Conservation (phyloP, 35 echinoderm and acorn worm genomes). For the Diadema setosum region DNA sequence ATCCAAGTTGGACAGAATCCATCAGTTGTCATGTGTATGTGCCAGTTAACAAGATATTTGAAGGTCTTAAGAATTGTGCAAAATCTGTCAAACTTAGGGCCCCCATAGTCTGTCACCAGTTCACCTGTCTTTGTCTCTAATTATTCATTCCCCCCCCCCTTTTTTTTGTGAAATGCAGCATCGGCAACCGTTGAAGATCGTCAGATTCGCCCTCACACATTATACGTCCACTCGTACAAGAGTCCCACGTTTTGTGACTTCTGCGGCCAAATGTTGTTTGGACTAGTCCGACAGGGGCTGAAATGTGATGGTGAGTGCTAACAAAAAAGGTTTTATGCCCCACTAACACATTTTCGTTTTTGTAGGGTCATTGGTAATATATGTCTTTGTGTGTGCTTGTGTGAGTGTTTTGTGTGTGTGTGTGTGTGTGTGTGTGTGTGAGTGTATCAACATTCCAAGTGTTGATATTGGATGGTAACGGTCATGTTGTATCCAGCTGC, state of each 20-base stretch:
- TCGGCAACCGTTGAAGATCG: slow-evolving; percentile 88
- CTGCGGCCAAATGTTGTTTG: slow-evolving; percentile 98
- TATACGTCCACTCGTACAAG: slow-evolving; percentile 99
- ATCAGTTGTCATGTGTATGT: too few species aligned
- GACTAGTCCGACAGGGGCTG: slow-evolving; percentile 91
- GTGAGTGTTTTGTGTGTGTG: neutral
- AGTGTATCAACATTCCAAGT: neutral
- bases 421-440: neutral
- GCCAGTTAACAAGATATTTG: neutral
- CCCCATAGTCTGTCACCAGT: neutral
- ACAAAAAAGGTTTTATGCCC: too few species aligned
- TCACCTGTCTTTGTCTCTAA: neutral
- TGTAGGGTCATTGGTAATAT: too few species aligned
- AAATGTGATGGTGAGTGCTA: slow-evolving; percentile 97
- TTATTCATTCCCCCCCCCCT: neutral
- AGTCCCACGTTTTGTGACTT: slow-evolving; percentile 99
- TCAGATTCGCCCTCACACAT: slow-evolving; percentile 94
- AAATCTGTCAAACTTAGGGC: neutral
- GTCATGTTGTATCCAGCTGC: neutral
- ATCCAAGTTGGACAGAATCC: too few species aligned
- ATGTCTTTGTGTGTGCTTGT: too few species aligned
- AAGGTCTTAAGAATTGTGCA: neutral
- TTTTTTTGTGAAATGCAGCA: slow-evolving; percentile 26
- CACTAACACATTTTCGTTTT: too few species aligned
- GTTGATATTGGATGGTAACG: neutral